Evolutionary conservation across 2,113 vertebrate genomes (phyloP), one percentile per base, ranked within the genome.

Genomic region (Callopanchax toddi): DNA sequence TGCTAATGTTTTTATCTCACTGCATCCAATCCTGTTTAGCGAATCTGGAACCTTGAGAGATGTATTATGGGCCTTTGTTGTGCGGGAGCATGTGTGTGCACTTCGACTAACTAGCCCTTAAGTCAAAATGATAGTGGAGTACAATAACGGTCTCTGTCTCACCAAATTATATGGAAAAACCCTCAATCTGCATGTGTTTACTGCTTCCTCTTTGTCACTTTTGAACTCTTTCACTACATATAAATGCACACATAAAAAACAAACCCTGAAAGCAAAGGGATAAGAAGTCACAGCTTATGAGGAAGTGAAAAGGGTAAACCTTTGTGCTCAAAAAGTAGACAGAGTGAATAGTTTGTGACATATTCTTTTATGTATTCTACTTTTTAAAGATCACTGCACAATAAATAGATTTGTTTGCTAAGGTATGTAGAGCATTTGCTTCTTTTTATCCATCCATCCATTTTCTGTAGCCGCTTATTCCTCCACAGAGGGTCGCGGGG

Each of bases 1-100:
- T 84, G 84, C 71, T 79, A 81, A 84, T 87, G 84, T 85, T 76
- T 80, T 83, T 84, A 86, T 86, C 74, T 73, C 62, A 53, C 60
- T 82, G 66, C 62, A 79, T 82, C 73, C 79, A 57, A 81, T 83
- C 76, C 74, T 55, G 34, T 79, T 86, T 80, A 72, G 74, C 56
- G 34, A 65, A 61, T 61, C 65, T 59, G 45, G 69, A 83, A 80
- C 76, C 60, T 74, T 49, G 34, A 71, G 56, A 71, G 39, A 78
- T 80, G 13, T 77, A 63, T 84, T 76, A 72, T 44, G 53, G 70
- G 44, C 60, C 64, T 66, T 52, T 69, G 43, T 46, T 69, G 44
- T 78, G 7, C 26, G 20, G 16, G 6, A 59, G n/a, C 37, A 37
- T 49, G 18, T 36, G 29, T 70, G 11, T 34, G 15, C 16, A 13